Percentiles rank a stretch among this genome's conserved stretches.
phyloP scores from a whole-genome alignment of 2,888 invertebrate species.

The Brachyopa scutellaris region DNA sequence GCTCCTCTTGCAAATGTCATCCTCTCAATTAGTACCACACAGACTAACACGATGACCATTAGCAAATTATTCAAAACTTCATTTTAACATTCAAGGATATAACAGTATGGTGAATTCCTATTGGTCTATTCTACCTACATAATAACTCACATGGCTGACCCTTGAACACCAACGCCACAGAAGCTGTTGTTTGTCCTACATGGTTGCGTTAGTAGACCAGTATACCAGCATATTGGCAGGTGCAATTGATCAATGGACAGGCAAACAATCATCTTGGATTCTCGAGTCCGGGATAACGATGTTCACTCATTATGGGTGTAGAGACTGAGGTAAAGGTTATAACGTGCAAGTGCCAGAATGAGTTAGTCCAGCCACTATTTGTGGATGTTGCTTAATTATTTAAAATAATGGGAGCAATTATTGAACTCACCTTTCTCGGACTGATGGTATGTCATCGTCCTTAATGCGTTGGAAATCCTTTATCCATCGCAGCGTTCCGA shows the following conservation, averaged over 20 bases:
- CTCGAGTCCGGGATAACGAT: conserved; percentile 34
- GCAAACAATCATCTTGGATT: conserved; percentile 56
- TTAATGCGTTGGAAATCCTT: conserved; percentile 52
- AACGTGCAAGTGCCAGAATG: conserved; percentile 21
- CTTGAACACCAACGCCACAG: conserved; percentile 1
- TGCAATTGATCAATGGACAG: conserved; percentile 63
- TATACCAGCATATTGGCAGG: conserved; percentile 50
- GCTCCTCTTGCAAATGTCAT: conserved; percentile 7
- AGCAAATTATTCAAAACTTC: conserved; percentile 65
- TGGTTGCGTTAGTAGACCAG: neutral
- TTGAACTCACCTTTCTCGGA: conserved; percentile 11
- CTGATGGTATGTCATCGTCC: conserved; percentile 41
- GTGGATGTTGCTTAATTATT: conserved; percentile 51
- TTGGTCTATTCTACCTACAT: conserved; percentile 24
- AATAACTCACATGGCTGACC: conserved; percentile 44
- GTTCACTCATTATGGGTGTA: conserved; percentile 17
- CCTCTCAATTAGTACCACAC: conserved; percentile 41
- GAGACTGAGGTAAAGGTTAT: neutral
- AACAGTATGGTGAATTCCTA: conserved; percentile 33
- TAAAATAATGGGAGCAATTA: conserved; percentile 56
- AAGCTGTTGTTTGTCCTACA: conserved; percentile 40
- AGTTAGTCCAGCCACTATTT: conserved; percentile 15
- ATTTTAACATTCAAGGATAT: conserved; percentile 29
- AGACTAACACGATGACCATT: conserved; percentile 39
- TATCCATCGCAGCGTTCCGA: conserved; percentile 10